Evolutionary conservation across 2,113 vertebrate species (phyloP), one percentile per base, ranked within the genome.

Genomic region (Chaetodon trifascialis): DNA sequence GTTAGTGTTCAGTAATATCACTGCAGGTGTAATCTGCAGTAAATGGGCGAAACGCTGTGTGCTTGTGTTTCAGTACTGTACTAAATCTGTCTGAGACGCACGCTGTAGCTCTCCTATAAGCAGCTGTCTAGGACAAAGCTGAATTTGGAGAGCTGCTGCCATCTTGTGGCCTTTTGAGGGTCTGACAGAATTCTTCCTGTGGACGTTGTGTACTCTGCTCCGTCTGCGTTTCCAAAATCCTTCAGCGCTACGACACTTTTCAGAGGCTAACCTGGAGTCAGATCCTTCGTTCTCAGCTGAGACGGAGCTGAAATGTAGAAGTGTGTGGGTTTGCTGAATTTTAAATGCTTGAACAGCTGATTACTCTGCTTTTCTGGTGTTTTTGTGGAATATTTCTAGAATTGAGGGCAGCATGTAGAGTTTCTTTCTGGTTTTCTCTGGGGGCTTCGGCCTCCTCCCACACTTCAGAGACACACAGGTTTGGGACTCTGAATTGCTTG

Each of bases 141-240:
- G 5, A 25, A 56, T 15, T 46, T 23, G 2, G 58, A 46, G 42
- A 30, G 47, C 30, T 78, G 69, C 84, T 88, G 87, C 89, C 91
- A 62, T 46, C 91, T 74, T 47, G 70, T 88, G 91, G 80, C 36
- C 4, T 3, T 14, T 10, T 62, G 7, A 56, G 9, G 17, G 36
- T 46, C 4, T 64, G 49, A 44, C 40, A 58, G 8, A 38, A 16
- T 44, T 55, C 15, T 47, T 30, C 19, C 21, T 42, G 19, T 36
- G 21, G 49, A 38, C 12, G 7, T 0, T 7, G 5, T 52, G 2
- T 25, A 16, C n/a, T n/a, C 30, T 58, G 25, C 14, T 56, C 9
- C 14, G 4, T 23, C n/a, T 4, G n/a, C 14, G n/a, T 44, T 25
- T 25, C 23, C n/a, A 12, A 5, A 58, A 1, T 25, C 5, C 55